A percentile compares a stretch with the other conserved stretches of the same genome.
These are phyloP conservation scores for Chloropsis cyanopogon DNA, from an alignment of 2,113 vertebrate genomes.

Conservation along the genomic window DNA sequence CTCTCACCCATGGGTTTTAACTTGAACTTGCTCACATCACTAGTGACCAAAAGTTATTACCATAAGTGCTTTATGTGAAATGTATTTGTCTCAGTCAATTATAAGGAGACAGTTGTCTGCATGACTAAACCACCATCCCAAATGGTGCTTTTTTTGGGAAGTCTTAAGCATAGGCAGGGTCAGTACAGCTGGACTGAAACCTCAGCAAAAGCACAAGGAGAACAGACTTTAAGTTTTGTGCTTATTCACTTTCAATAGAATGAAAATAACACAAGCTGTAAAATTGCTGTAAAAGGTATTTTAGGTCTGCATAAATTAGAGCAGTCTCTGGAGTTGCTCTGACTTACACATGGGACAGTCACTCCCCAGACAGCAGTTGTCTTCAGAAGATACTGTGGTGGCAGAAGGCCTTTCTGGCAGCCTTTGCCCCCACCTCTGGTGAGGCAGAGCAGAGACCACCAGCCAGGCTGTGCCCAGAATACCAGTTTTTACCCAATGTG, in stretches of 20 bases:
- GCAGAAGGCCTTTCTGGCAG: neutral
- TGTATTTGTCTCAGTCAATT: slow-evolving; percentile 61
- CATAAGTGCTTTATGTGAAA: slow-evolving; percentile 38
- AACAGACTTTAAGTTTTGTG: neutral
- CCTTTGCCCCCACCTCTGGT: neutral
- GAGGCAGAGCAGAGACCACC: neutral
- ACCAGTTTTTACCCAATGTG: neutral
- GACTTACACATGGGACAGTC: neutral
- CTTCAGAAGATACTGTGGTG: neutral
- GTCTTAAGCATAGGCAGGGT: neutral
- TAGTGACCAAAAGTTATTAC: slow-evolving; percentile 48
- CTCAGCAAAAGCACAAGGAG: slow-evolving; percentile 19
- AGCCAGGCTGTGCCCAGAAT: neutral
- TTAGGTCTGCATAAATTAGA: neutral
- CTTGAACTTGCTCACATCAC: slow-evolving; percentile 35
- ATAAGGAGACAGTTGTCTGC: slow-evolving; percentile 60
- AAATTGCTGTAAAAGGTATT: neutral
- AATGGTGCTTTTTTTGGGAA: slow-evolving; percentile 48
- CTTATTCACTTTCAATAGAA: neutral
- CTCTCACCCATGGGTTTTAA: slow-evolving; percentile 23
- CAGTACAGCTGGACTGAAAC: neutral
- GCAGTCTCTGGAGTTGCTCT: neutral
- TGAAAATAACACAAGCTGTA: neutral
- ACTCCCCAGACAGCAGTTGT: neutral
- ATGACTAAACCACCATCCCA: slow-evolving; percentile 44